Evolutionary conservation across 2,113 vertebrate genomes (phyloP).

Genomic region (Esox niger): DNA sequence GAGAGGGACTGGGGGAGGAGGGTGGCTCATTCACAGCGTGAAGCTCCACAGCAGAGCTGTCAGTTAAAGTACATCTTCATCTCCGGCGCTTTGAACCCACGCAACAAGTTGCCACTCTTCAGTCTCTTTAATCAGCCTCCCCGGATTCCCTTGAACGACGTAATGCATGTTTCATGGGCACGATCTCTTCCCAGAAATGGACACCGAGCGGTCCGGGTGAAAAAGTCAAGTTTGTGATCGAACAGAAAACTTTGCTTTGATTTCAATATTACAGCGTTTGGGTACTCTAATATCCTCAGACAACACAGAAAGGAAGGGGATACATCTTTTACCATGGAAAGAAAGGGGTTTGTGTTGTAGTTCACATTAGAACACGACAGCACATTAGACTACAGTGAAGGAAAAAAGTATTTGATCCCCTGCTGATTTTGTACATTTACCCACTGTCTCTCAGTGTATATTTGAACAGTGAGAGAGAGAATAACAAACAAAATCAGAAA

Average conservation of each 20-base stretch:
- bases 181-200: not conserved
- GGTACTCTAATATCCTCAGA: too few relatives aligned
- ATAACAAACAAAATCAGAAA: too few relatives aligned
- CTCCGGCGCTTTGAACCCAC: conserved; percentile 39
- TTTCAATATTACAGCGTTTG: too few relatives aligned
- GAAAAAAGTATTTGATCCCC: too few relatives aligned
- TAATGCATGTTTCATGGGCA: conserved; percentile 36
- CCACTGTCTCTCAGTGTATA: too few relatives aligned
- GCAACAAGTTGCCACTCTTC: conserved; percentile 30
- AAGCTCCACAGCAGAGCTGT: conserved; percentile 23
- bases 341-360: too few relatives aligned
- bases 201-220: not conserved
- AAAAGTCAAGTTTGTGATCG: conserved; percentile 9
- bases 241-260: conserved; percentile 7
- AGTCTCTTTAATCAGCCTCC: conserved; percentile 38
- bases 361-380: too few relatives aligned
- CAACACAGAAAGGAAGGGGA: too few relatives aligned
- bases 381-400: too few relatives aligned
- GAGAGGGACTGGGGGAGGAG: conserved; percentile 7
- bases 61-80: conserved; percentile 42
- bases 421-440: too few relatives aligned
- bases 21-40: conserved; percentile 14
- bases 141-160: conserved; percentile 24
- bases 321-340: too few relatives aligned
- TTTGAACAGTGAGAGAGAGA: too few relatives aligned